Percentiles rank a stretch among this genome's conserved stretches.
phyloP scores from a whole-genome alignment of 1,140 invertebrate genomes.

The Vanessa tameamea region DNA sequence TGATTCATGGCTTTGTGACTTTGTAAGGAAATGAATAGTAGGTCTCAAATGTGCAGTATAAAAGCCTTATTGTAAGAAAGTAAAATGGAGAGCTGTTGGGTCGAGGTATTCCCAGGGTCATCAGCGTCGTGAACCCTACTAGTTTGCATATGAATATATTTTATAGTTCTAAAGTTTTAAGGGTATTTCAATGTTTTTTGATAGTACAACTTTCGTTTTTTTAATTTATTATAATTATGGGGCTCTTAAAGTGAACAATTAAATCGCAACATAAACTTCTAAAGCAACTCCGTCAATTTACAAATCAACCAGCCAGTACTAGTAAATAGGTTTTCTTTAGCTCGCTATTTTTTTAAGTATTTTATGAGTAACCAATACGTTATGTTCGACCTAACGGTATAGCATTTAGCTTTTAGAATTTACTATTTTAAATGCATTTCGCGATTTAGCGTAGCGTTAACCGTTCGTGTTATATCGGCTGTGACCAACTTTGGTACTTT shows the following conservation, averaged over 20 bases:
- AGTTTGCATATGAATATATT: constrained; percentile 32
- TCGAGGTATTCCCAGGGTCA: constrained; percentile 47
- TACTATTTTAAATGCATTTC: constrained; percentile 48
- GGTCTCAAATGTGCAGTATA: background rate
- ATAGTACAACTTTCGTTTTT: background rate
- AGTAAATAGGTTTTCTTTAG: no score
- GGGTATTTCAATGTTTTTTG: background rate
- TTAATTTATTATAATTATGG: background rate
- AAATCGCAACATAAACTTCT: no score
- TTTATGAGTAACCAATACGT: constrained; percentile 17
- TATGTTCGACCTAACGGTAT: constrained; percentile 35
- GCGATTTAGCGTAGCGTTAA: constrained; percentile 37
- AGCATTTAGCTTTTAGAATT: constrained; percentile 29
- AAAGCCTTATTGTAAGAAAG: constrained; percentile 51
- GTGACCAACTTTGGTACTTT: constrained; percentile 44
- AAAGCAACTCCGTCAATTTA: no score
- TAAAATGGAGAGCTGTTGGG: constrained; percentile 45
- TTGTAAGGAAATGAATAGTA: background rate
- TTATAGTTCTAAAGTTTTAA: constrained; percentile 5
- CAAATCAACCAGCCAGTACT: no score
- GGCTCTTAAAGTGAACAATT: no score
- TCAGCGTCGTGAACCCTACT: constrained; percentile 25
- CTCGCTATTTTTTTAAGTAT: constrained; percentile 10
- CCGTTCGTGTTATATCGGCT: constrained; percentile 35
- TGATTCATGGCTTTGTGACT: background rate